A percentile compares a stretch with the other conserved stretches of the same genome.
phyloP scores from a whole-genome alignment of 2,797 vertebrate genomes.

The Sebastes taczanowskii region DNA sequence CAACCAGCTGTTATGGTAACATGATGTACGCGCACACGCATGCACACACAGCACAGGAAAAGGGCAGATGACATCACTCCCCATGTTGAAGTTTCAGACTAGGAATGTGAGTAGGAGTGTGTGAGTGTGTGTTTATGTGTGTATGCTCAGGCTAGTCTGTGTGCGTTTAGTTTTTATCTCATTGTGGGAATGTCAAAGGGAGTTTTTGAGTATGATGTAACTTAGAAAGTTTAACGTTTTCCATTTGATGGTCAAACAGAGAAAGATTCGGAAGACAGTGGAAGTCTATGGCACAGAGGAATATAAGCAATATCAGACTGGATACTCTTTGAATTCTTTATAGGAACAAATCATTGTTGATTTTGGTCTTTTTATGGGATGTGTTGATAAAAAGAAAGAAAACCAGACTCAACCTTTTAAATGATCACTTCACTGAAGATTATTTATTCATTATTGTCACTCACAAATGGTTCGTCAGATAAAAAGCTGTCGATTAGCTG shows the following conservation, averaged over 20 bases:
- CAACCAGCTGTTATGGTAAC: conserved; percentile 77
- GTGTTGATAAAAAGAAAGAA: background rate
- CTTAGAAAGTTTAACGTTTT: background rate
- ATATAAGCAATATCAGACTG: background rate
- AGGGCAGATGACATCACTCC: conserved; percentile 67
- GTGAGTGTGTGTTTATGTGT: conserved; percentile 6
- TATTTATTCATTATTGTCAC: background rate
- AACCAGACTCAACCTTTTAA: background rate
- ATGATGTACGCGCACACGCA: conserved; percentile 10
- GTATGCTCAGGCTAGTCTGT: background rate
- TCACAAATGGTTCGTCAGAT: background rate
- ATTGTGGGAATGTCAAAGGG: conserved; percentile 18
- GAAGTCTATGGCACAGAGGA: background rate
- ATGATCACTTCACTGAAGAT: background rate
- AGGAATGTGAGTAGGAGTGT: conserved; percentile 53
- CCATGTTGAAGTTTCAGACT: conserved; percentile 34
- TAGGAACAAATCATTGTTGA: background rate
- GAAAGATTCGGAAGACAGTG: background rate
- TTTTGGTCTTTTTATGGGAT: background rate
- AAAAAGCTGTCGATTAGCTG: background rate
- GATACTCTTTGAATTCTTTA: background rate
- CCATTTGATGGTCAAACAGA: background rate
- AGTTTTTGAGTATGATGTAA: conserved; percentile 24
- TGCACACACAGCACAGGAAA: conserved; percentile 26
- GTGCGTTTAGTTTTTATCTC: conserved; percentile 13